Conservation (phyloP, 2,113 vertebrate genomes). For the Triplophysa siluroides region DNA sequence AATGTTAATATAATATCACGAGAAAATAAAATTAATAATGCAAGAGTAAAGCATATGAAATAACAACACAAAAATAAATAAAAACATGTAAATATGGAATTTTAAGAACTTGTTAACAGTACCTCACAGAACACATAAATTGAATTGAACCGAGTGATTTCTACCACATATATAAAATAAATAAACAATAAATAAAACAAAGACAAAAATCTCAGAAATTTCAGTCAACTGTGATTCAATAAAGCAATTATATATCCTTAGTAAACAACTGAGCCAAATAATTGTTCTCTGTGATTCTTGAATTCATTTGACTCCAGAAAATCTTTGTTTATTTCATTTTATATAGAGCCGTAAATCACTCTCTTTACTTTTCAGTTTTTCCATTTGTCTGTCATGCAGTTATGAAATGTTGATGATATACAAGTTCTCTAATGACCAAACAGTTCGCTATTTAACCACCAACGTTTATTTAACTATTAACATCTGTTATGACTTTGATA, state of each 20-base stretch:
- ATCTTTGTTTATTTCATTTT: not conserved
- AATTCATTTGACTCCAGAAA: not conserved
- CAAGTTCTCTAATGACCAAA: too few species aligned
- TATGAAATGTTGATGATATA: not conserved
- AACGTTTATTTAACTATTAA: not conserved
- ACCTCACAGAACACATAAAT: conserved; percentile 30
- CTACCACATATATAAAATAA: conserved; percentile 11
- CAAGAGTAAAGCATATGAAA: conserved; percentile 23
- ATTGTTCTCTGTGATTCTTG: not conserved
- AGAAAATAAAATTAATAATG: not conserved
- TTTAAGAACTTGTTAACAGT: conserved; percentile 1
- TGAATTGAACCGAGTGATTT: conserved; percentile 40
- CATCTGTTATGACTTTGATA: not conserved
- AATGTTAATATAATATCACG: not conserved
- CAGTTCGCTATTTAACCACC: too few species aligned
- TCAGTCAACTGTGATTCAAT: not conserved
- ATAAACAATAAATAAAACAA: conserved; percentile 37
- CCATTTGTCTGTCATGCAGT: not conserved
- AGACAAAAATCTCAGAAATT: not conserved
- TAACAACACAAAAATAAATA: conserved; percentile 8
- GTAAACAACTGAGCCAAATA: not conserved
- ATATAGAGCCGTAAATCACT: not conserved
- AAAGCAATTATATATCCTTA: too few species aligned
- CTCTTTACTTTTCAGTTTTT: not conserved
- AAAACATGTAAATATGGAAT: conserved; percentile 11